Base-by-base conservation (phyloP, 2,888 invertebrate genomes). In the Scotopteryx bipunctaria region DNA sequence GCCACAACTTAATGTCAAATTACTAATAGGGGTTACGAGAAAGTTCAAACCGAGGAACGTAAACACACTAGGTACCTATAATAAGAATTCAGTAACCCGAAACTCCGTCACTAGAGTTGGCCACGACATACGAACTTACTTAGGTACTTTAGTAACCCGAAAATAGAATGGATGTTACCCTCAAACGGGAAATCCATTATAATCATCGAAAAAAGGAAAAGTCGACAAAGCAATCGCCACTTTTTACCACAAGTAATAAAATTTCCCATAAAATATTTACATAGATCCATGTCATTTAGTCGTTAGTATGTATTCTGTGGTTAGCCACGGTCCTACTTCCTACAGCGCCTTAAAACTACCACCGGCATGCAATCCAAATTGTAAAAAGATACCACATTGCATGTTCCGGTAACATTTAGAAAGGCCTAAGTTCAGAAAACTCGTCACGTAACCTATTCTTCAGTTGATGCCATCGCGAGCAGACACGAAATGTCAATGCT, bases 1-100 rank as follows among this genome's bases (percentile, higher is more conserved):
- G 75, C 71, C 73, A 73, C 63, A 50, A 61, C 59, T 64, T 68
- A 71, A 72, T 72, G 73, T 60, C 70, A 71, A 59, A 36, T 33
- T 32, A 21, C 11, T 33, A 25, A 33, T 29, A 38, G 36, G 33
- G 37, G 25, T 21, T 41, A 19, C 33, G 19, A 27, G 55, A 57
- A 63, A 63, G 63, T 59, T 69, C 59, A 66, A 53, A 37, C 31
- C 17, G 23, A 8, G 23, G 14, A 25, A 15, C 27, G 6, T n/a
- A 9, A n/a, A 11, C 11, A 27, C 9, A 27, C 8, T n/a, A n/a
- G n/a, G n/a, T n/a, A n/a, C n/a, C n/a, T n/a, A n/a, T n/a, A n/a
- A n/a, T n/a, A n/a, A n/a, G n/a, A n/a, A n/a, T n/a, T n/a, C n/a
- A n/a, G n/a, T n/a, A n/a, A n/a, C n/a, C n/a, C n/a, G n/a, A n/a